These are phyloP conservation scores for Linyphia triangularis DNA, from an alignment of 2,888 invertebrate species.

Conservation along the genomic window DNA sequence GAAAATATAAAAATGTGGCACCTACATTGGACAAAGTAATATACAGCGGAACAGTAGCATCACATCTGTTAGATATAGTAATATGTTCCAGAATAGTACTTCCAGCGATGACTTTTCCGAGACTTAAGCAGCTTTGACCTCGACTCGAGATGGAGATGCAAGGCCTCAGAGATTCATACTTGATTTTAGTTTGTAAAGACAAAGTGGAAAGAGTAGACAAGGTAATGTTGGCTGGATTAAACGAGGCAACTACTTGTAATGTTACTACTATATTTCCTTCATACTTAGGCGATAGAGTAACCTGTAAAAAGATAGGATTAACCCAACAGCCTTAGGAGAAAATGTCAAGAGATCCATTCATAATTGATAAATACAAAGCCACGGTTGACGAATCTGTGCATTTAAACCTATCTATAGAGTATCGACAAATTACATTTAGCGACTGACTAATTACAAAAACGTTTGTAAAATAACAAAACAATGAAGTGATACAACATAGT, in stretches of 20 bases:
- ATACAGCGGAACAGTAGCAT: slow-evolving; percentile 48
- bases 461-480: too few relatives aligned
- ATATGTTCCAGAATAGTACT: slow-evolving; percentile 49
- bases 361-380: too few relatives aligned
- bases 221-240: neutral
- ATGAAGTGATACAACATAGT: too few relatives aligned
- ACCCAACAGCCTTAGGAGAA: too few relatives aligned
- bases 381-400: too few relatives aligned
- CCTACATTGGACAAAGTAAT: slow-evolving; percentile 58
- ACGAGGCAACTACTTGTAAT: slow-evolving; percentile 13
- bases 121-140: slow-evolving; percentile 17
- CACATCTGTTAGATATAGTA: slow-evolving; percentile 41
- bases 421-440: too few relatives aligned
- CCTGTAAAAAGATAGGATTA: slow-evolving; percentile 23
- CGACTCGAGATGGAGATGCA: slow-evolving; percentile 25
- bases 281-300: slow-evolving; percentile 48
- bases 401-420: too few relatives aligned
- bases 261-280: slow-evolving; percentile 54
- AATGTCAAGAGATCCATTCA: too few relatives aligned
- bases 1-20: neutral
- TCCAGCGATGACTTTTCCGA: slow-evolving; percentile 47
- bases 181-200: slow-evolving; percentile 47
- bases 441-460: too few relatives aligned
- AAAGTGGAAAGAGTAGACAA: neutral
- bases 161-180: slow-evolving; percentile 50